phyloP scores from a whole-genome alignment of 2,113 vertebrate species.

The Grammomys dolichurus region DNA sequence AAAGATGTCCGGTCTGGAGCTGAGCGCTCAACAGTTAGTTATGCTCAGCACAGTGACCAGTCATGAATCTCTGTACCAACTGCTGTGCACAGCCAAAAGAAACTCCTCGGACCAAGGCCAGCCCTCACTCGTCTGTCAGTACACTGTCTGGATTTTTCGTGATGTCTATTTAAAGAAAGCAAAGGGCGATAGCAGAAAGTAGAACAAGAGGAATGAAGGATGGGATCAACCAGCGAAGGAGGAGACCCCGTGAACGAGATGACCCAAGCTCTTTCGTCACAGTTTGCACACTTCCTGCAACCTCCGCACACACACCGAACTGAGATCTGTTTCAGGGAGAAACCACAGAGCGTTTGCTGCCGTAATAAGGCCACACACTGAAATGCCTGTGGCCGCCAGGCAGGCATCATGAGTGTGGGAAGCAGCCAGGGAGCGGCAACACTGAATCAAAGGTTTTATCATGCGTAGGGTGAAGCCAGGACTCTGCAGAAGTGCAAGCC shows the following conservation, averaged over 20 bases:
- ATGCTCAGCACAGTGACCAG: background rate
- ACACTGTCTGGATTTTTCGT: background rate
- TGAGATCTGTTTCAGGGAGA: background rate
- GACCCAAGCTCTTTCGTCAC: background rate
- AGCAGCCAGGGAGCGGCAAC: background rate
- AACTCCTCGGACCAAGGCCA: background rate
- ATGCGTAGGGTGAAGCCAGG: background rate
- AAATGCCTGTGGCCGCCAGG: background rate
- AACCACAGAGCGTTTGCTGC: background rate
- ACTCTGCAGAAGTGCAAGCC: background rate
- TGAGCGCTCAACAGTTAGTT: background rate
- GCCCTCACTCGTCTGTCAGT: too few species aligned
- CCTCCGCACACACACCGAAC: background rate
- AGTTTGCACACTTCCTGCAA: background rate
- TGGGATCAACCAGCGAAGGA: background rate
- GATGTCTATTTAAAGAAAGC: slow-evolving; percentile 36
- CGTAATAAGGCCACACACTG: background rate
- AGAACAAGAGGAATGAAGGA: background rate
- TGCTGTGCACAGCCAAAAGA: background rate
- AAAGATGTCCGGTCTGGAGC: background rate
- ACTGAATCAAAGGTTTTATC: background rate
- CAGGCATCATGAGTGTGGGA: background rate
- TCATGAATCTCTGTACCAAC: background rate
- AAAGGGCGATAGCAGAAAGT: background rate
- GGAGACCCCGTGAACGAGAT: background rate